Percentiles rank a stretch among this genome's conserved stretches.
Evolutionary conservation across 2,113 vertebrate genomes (phyloP).

Genomic region (Bothrops jararaca): DNA sequence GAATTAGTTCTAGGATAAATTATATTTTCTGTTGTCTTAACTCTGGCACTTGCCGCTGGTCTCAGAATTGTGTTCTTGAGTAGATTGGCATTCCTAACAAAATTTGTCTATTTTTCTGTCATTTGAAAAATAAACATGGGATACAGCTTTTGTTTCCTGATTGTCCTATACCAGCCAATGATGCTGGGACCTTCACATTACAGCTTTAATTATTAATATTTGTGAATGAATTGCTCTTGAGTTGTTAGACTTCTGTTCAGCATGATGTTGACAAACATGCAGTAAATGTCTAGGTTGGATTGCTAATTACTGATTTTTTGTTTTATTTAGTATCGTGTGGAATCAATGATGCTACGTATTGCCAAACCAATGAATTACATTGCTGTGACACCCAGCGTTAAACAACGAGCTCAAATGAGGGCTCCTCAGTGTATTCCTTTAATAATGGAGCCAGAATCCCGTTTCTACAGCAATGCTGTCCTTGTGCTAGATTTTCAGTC

Average conservation of each 20-base stretch:
- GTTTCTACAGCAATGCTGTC: slow-evolving; percentile 97
- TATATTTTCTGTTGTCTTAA: background rate
- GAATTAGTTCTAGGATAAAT: background rate
- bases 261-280: background rate
- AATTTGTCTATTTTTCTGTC: background rate
- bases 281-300: accelerated
- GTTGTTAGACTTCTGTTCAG: background rate
- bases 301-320: background rate
- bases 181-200: background rate
- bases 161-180: background rate
- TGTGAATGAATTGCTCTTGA: background rate
- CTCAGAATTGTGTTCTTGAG: background rate
- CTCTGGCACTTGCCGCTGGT: background rate
- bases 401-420: slow-evolving; percentile 92
- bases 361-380: slow-evolving; percentile 98
- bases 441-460: slow-evolving; percentile 96
- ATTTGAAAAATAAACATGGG: background rate
- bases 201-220: background rate
- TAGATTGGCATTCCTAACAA: background rate
- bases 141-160: background rate
- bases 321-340: slow-evolving; percentile 88
- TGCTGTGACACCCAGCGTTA: slow-evolving; percentile 84
- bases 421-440: slow-evolving; percentile 90
- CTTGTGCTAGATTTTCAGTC: slow-evolving; percentile 97
- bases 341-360: slow-evolving; percentile 97